A percentile compares a stretch with the other conserved stretches of the same genome.
Conservation (phyloP, 1,140 invertebrate genomes). For the Episyrphus balteatus region DNA sequence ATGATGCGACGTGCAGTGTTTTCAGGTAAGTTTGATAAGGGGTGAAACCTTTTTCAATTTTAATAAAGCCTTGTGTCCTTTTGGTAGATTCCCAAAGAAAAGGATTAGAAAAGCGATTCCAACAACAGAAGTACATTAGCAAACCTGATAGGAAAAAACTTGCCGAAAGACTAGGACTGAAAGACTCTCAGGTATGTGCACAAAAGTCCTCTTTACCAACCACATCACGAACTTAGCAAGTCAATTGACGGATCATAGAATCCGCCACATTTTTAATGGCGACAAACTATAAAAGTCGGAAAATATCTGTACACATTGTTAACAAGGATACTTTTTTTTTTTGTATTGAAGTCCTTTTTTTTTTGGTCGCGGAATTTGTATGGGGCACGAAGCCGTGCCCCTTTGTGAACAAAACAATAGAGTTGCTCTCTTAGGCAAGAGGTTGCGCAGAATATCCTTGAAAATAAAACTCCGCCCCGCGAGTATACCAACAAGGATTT, state of each 20-base stretch:
- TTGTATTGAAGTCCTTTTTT: too few relatives aligned
- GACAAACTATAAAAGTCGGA: too few relatives aligned
- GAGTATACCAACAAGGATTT: background rate
- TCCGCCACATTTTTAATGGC: too few relatives aligned
- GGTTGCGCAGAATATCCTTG: background rate
- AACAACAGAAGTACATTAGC: conserved; percentile 96
- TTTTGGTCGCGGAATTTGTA: too few relatives aligned
- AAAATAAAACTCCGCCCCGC: conserved; percentile 2
- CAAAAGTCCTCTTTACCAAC: too few relatives aligned
- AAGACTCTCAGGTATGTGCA: conserved; percentile 80
- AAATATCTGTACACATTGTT: too few relatives aligned
- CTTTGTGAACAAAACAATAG: too few relatives aligned
- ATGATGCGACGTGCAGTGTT: conserved; percentile 92
- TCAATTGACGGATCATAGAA: too few relatives aligned
- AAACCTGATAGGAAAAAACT: conserved; percentile 94
- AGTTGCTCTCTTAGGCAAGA: background rate
- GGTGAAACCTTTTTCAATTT: background rate
- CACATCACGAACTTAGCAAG: too few relatives aligned
- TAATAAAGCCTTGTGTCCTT: conserved; percentile 5
- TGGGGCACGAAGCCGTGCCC: too few relatives aligned
- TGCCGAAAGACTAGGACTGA: conserved; percentile 88
- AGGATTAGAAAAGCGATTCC: conserved; percentile 87
- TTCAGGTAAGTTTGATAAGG: conserved; percentile 25
- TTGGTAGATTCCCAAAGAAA: conserved; percentile 87
- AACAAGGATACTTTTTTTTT: too few relatives aligned